Percentiles rank a stretch among this genome's conserved stretches.
These are phyloP conservation scores for Latheticus oryzae DNA, from an alignment of 2,888 invertebrate species.

Conservation along the genomic window DNA sequence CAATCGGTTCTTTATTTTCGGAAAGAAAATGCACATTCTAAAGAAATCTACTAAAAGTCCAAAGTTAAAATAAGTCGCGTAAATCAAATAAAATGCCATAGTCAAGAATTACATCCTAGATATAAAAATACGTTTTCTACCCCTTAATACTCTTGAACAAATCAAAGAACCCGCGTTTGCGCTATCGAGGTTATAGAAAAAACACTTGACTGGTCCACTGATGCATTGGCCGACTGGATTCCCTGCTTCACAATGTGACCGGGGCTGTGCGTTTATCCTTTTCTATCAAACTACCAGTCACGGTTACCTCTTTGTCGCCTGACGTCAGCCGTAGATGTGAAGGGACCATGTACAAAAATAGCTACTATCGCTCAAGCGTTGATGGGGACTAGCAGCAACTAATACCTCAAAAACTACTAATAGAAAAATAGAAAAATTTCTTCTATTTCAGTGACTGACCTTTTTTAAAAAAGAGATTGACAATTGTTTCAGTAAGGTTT, in stretches of 20 bases:
- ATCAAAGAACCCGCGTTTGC: slow-evolving; percentile 60
- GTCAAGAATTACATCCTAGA: slow-evolving; percentile 47
- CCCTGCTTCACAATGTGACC: slow-evolving; percentile 59
- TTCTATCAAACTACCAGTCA: slow-evolving; percentile 44
- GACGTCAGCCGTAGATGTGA: slow-evolving; percentile 61
- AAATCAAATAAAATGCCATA: slow-evolving; percentile 49
- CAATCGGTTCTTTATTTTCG: slow-evolving; percentile 25
- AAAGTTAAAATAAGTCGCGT: slow-evolving; percentile 47
- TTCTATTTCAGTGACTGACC: too few relatives aligned
- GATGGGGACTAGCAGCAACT: slow-evolving; percentile 50
- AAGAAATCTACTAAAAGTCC: slow-evolving; percentile 32
- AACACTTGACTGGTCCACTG: slow-evolving; percentile 49
- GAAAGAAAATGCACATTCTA: slow-evolving; percentile 13
- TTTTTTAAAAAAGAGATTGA: too few relatives aligned
- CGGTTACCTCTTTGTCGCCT: slow-evolving; percentile 53
- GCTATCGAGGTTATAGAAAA: slow-evolving; percentile 44
- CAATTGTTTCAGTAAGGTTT: too few relatives aligned
- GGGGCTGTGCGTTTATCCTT: slow-evolving; percentile 53
- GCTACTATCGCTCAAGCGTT: slow-evolving; percentile 60
- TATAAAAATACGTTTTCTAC: slow-evolving; percentile 39
- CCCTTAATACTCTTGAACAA: slow-evolving; percentile 52
- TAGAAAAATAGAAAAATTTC: too few relatives aligned
- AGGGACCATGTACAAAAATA: slow-evolving; percentile 61
- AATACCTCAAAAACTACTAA: slow-evolving; percentile 1
- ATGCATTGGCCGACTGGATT: slow-evolving; percentile 51